Conservation (phyloP, 2,888 invertebrate species). For the Morinoia aosen region DNA sequence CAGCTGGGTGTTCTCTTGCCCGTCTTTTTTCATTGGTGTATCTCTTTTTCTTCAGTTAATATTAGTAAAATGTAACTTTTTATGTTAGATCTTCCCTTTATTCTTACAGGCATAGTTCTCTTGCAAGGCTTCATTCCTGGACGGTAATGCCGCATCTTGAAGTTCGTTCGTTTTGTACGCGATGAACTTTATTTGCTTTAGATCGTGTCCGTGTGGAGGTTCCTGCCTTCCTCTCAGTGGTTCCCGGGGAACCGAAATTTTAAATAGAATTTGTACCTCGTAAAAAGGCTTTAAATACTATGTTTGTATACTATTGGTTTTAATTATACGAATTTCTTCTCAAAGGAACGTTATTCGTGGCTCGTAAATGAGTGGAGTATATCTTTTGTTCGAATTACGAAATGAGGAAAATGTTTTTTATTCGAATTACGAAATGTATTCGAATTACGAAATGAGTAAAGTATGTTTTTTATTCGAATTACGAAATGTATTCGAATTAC, state of each 20-base stretch:
- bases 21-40: too few species aligned
- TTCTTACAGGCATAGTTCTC: background rate
- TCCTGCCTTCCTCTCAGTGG: background rate
- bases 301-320: background rate
- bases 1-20: too few species aligned
- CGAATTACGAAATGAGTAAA: background rate
- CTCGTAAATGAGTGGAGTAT: background rate
- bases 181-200: too few species aligned
- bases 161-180: too few species aligned
- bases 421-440: background rate
- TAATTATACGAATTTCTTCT: background rate
- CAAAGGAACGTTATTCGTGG: background rate
- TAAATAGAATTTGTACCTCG: background rate
- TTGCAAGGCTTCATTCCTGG: background rate
- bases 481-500: too few species aligned
- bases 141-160: background rate
- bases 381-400: background rate
- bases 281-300: background rate
- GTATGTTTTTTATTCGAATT: background rate
- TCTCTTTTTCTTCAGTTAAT: background rate
- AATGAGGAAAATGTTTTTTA: background rate
- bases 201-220: too few species aligned
- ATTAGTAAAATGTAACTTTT: background rate
- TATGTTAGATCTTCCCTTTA: background rate
- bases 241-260: background rate